Base-by-base conservation (phyloP, 2,888 invertebrate species). In the Koerneria pararmatus region DNA sequence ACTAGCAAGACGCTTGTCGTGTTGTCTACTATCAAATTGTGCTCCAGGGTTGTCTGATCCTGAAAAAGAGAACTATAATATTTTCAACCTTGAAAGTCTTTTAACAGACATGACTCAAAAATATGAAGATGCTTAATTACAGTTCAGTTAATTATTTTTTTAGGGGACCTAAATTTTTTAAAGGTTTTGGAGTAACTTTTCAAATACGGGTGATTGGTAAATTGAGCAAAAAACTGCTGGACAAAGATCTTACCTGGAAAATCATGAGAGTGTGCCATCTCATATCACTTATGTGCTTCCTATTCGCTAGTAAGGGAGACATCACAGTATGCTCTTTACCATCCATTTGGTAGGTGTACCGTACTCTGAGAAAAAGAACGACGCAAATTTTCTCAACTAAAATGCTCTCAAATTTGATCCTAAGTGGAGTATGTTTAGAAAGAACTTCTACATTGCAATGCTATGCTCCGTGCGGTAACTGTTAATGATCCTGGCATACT, bases 211-310 rank as follows among this genome's bases (percentile, higher is more conserved):
- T 31, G 59, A 27, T 35, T 19, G 3, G 24, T 11, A 8, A 6
- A 51, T 11, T 41, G 15, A 41, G 15, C 15, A 15, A 15, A 41
- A 41, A 11, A 41, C 41, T 15, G 11, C 41, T 41, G 15, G 15
- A 22, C 51, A 15, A 19, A 35, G 46, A 5, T n/a, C 15, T 31
- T 60, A 69, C 74, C 69, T 78, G 75, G 54, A 73, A 74, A 46
- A 78, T 67, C 6, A 74, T 57, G 3, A 78, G 69, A 34, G 69
- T 69, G 65, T 78, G 78, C 78, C 78, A 78, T 51, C 76, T 53
- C 74, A 78, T 74, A 65, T 78, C 78, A 48, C 74, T 74, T 41
- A 78, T 61, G 64, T 77, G 75, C 46, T 73, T 71, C 19, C 67
- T 65, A 31, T 71, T 61, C 1, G 73, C 66, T 4, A 75, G 68